Percentiles rank a stretch among this genome's conserved stretches.
Conservation (phyloP, 2,797 vertebrate species). For the Syndactyla subalaris region DNA sequence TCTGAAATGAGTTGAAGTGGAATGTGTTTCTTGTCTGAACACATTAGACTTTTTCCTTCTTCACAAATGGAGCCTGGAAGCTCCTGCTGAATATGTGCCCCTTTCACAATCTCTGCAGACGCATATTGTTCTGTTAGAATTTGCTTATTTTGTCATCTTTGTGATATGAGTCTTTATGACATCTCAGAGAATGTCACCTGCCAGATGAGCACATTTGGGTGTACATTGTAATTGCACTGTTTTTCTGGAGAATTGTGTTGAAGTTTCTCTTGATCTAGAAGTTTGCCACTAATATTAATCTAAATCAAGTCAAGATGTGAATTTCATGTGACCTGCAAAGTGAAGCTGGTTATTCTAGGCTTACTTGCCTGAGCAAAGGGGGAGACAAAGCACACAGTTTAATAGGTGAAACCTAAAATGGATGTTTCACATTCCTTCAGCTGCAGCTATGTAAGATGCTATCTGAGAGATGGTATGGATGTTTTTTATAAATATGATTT, state of each 20-base stretch:
- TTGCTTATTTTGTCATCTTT: neutral
- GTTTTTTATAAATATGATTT: conserved; percentile 37
- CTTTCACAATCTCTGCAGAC: neutral
- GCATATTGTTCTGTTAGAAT: neutral
- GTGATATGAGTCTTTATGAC: neutral
- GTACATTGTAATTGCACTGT: neutral
- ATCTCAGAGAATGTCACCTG: neutral
- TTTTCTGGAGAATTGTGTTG: neutral
- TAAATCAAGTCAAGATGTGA: conserved; percentile 31
- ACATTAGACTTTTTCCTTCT: neutral
- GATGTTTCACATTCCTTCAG: conserved; percentile 40
- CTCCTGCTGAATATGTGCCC: neutral
- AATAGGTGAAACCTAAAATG: conserved; percentile 31
- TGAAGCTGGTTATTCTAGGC: neutral
- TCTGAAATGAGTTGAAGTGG: conserved; percentile 2
- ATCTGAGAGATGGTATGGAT: conserved; percentile 38
- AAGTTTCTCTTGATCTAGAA: neutral
- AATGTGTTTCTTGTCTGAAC: neutral
- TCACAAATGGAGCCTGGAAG: neutral
- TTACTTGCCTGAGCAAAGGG: neutral
- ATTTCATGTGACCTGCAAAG: neutral
- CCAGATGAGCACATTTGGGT: neutral
- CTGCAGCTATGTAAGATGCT: conserved; percentile 44
- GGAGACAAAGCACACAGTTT: neutral
- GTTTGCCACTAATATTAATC: neutral